Base-by-base conservation (phyloP, 1,140 invertebrate species). In the Ostrea edulis region DNA sequence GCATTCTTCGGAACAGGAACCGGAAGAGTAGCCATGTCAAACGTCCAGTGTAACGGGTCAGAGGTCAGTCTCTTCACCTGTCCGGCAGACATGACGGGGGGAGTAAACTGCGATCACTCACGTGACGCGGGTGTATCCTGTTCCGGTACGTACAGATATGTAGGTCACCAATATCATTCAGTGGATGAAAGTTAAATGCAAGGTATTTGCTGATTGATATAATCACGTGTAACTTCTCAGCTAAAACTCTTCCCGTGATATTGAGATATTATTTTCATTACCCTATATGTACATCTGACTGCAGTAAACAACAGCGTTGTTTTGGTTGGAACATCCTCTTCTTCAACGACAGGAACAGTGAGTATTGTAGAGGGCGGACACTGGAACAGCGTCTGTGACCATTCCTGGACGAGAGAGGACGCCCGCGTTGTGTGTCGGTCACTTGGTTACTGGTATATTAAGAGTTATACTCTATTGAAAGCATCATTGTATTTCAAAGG, bases 61-160 rank as follows among this genome's bases (percentile, higher is more conserved):
- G 88, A 86, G 29, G 52, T 55, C 44, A 53, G 82, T 44, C 25
- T 89, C 8, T 44, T 89, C 25, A 14, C 62, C n/a, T 89, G 88
- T 54, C 29, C 7, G 25, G 20, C n/a, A 9, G n/a, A 53, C 22
- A 44, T 65, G 55, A 44, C 55, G 20, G 85, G 84, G 9, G 62
- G 84, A n/a, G 58, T 85, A 14, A 81, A 89, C 44, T 89, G 88
- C 86, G 88, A 89, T n/a, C 88, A 89, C 54, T 51, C 84, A 54
- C 54, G 84, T n/a, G 85, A 89, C 52, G 84, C 84, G 14, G 88
- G 88, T 8, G 84, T 86, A 9, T 86, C 84, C 14, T 89, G 88
- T 55, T 53, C 54, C 22, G 65, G 88, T 89, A 86, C 2, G 53
- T 12, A n/a, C n/a, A 51, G 52, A 44, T n/a, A 54, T 53, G 8